Evolutionary conservation across 1,140 invertebrate genomes (phyloP), one percentile per base, ranked within the genome.

Genomic region (Forficula auricularia): DNA sequence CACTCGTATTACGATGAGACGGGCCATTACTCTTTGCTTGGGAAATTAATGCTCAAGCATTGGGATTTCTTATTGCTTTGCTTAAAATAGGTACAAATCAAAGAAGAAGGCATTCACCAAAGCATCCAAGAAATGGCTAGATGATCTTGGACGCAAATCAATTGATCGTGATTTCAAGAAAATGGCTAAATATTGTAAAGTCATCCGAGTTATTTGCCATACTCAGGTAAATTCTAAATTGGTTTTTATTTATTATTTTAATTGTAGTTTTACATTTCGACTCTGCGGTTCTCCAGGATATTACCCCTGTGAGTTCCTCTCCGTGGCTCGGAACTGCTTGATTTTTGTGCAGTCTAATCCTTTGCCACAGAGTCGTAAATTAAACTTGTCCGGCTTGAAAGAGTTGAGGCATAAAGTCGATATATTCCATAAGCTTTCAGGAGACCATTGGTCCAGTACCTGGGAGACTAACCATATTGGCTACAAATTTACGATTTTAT

Each of bases 81-180:
- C 10, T 27, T 27, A 27, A 41, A 37, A 48, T 57, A 98, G 95
- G 96, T 97, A 94, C 70, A 91, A 92, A 66, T 94, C 87, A 60
- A 97, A 98, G 77, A 98, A 98, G 88, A 98, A 97, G 87, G 96
- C 96, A 52, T 99, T 98, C 65, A 91, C 90, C 46, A 98, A 98
- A 65, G 77, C 87, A 43, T 82, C 85, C 57, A 97, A 97, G 71
- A 98, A 98, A 64, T 99, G 95, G 94, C 79, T 87, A 55, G 94
- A 98, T 73, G 80, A 89, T 52, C 72, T 86, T 47, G 95, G 96
- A 34, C 85, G 84, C 60, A 94, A 96, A 64, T 85, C 87, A 40
- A 98, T 99, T 62, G 90, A 98, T 50, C 82, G 82, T 48, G 90
- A 98, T 55, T 82, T 99, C 51, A 81, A 79, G 58, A 97, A 95